A percentile compares a stretch with the other conserved stretches of the same genome.
Evolutionary conservation across 2,888 invertebrate genomes (phyloP).

Genomic region (Cerastoderma edule): DNA sequence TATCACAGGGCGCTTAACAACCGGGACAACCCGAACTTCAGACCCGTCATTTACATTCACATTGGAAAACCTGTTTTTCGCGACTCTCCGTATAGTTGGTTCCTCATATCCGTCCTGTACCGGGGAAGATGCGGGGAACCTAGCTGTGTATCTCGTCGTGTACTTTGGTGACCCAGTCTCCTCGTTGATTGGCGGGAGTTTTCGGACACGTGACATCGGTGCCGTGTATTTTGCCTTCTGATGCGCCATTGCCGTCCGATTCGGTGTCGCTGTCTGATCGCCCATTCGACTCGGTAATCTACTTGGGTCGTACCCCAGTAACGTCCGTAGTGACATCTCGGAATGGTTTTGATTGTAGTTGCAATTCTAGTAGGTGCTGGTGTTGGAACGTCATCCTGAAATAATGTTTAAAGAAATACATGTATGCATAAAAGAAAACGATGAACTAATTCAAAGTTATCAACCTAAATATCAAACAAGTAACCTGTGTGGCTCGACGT

Average conservation of each 20-base stretch:
- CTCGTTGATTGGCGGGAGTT: conserved; percentile 68
- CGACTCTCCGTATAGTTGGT: conserved; percentile 32
- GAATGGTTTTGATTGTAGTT: neutral
- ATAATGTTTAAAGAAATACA: too few relatives aligned
- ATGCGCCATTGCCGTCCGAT: conserved; percentile 42
- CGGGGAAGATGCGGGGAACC: conserved; percentile 8
- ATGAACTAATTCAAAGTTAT: too few relatives aligned
- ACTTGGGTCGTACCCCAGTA: conserved; percentile 58
- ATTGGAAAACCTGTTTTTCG: conserved; percentile 31
- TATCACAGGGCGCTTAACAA: conserved; percentile 25
- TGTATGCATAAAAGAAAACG: too few relatives aligned
- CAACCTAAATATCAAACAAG: too few relatives aligned
- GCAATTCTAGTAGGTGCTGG: too few relatives aligned
- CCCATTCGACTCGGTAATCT: conserved; percentile 13
- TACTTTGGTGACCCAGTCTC: conserved; percentile 45
- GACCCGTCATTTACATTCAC: conserved; percentile 1
- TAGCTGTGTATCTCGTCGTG: conserved; percentile 10
- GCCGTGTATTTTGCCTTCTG: conserved; percentile 55
- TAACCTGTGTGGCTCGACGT: too few relatives aligned
- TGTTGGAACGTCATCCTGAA: too few relatives aligned
- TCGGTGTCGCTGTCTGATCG: conserved; percentile 30
- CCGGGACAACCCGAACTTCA: neutral
- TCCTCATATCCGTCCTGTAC: neutral
- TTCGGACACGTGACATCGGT: conserved; percentile 57
- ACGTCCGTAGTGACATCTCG: conserved; percentile 45